phyloP scores from a whole-genome alignment of 2,888 invertebrate genomes.

The Acrobasis consociella region DNA sequence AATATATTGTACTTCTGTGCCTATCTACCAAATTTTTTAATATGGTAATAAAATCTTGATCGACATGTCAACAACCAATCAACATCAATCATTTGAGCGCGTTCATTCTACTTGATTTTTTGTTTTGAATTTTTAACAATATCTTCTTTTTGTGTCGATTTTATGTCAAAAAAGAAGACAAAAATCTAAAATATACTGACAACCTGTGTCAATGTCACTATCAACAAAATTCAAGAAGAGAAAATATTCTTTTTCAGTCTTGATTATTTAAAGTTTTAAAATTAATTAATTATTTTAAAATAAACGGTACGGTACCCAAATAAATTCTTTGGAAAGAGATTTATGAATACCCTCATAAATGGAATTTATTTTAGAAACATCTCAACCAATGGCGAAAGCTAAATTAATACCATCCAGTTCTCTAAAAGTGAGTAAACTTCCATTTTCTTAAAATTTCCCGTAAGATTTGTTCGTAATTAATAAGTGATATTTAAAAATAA shows the following conservation, averaged over 20 bases:
- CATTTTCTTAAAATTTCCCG: too few relatives aligned
- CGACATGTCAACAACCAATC: constrained; percentile 3
- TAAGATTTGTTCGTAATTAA: not conserved
- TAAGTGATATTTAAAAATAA: not conserved
- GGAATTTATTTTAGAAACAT: constrained; percentile 52
- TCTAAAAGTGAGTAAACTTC: constrained; percentile 48
- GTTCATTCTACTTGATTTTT: not conserved
- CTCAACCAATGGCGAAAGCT: constrained; percentile 53
- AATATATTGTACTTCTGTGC: too few relatives aligned
- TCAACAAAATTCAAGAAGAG: constrained; percentile 37
- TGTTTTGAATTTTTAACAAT: too few relatives aligned
- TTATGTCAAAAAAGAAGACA: constrained; percentile 30
- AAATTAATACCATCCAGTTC: constrained; percentile 50
- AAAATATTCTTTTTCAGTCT: constrained; percentile 4
- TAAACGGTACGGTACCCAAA: not conserved
- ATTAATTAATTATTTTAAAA: not conserved
- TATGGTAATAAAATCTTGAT: not conserved
- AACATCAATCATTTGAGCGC: not conserved
- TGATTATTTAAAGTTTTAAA: constrained; percentile 17
- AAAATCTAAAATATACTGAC: constrained; percentile 21
- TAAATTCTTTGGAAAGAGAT: constrained; percentile 1
- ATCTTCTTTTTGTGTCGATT: not conserved
- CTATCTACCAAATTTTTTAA: not conserved
- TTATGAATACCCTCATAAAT: constrained; percentile 36
- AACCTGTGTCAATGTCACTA: constrained; percentile 22